Base-by-base conservation (phyloP, 2,113 vertebrate genomes). In the Camelus dromedarius region DNA sequence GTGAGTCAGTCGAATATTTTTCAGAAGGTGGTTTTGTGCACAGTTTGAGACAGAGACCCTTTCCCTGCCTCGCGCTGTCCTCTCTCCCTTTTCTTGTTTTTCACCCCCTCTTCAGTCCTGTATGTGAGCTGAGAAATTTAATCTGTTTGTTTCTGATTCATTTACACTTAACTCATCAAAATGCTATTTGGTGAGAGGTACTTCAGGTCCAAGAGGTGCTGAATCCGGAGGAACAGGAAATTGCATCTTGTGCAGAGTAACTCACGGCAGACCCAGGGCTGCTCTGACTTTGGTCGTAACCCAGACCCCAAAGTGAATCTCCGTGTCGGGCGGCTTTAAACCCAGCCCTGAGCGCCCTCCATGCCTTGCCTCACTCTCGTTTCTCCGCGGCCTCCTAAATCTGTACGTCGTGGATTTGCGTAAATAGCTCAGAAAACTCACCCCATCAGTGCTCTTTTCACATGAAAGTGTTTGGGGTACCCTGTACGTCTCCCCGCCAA, bases 101-200 rank as follows among this genome's bases (percentile, higher is more conserved):
- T 56, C 50, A 24, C 80, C 69, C 81, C 7, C 18, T 1, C 8
- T 20, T 58, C 42, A 56, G 22, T 56, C 60, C 32, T 6, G 28
- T 56, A 6, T 56, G 46, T 89, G 77, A 70, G 48, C 87, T 7
- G 46, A 93, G 94, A 96, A 83, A 93, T 77, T 91, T 54, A 54
- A 91, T 92, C 89, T 82, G 75, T 91, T 97, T 93, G 91, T 95
- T 93, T 82, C 94, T 82, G 97, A 95, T 75, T 95, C 91, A 89
- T 91, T 96, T 90, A 96, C 94, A 91, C 88, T 80, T 80, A 93
- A 97, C 87, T 93, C 96, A 90, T 92, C 58, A 42, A 82, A 54
- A 94, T 48, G 62, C 95, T 94, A 32, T 93, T 93, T 75, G 35
- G 87, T 8, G 19, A 85, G 96, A 93, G 91, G 88, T 42, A 32